phyloP scores from a whole-genome alignment of 2,888 invertebrate genomes.

The Ophion ventricosus region DNA sequence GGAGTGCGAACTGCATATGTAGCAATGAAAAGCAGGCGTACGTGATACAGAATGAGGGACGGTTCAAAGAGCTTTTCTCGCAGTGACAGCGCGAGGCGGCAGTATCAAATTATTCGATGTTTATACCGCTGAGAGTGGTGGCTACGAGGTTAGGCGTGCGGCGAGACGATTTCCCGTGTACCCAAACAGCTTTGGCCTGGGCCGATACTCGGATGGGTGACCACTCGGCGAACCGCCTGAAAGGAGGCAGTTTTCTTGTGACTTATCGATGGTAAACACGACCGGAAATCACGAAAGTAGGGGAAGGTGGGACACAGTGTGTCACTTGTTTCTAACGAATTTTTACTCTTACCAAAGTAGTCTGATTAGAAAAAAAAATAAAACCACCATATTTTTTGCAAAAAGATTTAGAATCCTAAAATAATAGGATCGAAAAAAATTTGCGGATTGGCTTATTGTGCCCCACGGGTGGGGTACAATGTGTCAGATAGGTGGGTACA shows the following conservation, averaged over 20 bases:
- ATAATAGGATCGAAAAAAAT: too few species aligned
- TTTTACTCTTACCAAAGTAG: too few species aligned
- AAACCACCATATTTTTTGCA: too few species aligned
- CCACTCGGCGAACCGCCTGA: not conserved
- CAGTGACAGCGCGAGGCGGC: not conserved
- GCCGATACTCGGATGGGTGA: not conserved
- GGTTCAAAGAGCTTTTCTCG: not conserved
- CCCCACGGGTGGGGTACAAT: too few species aligned
- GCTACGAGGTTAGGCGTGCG: not conserved
- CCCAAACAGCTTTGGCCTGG: not conserved
- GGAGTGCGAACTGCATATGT: not conserved
- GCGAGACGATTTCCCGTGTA: not conserved
- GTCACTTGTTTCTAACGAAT: too few species aligned
- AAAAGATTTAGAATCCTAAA: too few species aligned
- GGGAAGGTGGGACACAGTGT: too few species aligned
- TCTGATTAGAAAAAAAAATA: too few species aligned
- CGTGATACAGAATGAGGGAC: not conserved
- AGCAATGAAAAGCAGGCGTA: not conserved
- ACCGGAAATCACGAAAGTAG: not conserved
- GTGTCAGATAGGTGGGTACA: too few species aligned
- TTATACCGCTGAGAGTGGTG: not conserved
- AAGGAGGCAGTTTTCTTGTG: not conserved
- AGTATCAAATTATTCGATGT: not conserved
- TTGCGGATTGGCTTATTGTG: too few species aligned
- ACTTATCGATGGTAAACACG: too few species aligned